Conservation (phyloP, 2,113 vertebrate species). For the Willisornis vidua region DNA sequence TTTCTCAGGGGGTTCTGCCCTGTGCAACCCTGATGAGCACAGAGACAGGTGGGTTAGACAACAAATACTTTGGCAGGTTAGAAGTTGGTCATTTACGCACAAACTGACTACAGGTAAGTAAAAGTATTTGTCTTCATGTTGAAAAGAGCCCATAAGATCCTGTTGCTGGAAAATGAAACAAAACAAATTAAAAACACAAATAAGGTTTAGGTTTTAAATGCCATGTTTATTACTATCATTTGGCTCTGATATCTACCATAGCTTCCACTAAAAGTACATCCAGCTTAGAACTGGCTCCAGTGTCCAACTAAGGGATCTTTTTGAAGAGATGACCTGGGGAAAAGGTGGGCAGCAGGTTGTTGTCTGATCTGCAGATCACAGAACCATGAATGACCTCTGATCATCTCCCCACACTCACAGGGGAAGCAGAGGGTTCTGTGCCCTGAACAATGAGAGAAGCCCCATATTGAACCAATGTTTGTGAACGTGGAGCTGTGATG, state of each 20-base stretch:
- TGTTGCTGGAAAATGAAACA: neutral
- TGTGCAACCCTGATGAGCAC: neutral
- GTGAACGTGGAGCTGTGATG: neutral
- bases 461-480: accelerated
- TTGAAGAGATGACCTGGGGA: neutral
- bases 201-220: neutral
- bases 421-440: neutral
- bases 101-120: neutral
- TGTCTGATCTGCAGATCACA: neutral
- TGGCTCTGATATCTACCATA: neutral
- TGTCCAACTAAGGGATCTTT: neutral
- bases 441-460: neutral
- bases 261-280: neutral
- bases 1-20: neutral
- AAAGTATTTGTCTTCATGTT: neutral
- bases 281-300: neutral
- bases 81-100: neutral
- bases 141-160: neutral
- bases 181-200: neutral
- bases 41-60: neutral
- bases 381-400: neutral
- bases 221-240: neutral
- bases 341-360: neutral
- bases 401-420: neutral
- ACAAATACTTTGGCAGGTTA: neutral